Conservation (phyloP, 1,140 invertebrate genomes). For the Pristionchus pacificus region DNA sequence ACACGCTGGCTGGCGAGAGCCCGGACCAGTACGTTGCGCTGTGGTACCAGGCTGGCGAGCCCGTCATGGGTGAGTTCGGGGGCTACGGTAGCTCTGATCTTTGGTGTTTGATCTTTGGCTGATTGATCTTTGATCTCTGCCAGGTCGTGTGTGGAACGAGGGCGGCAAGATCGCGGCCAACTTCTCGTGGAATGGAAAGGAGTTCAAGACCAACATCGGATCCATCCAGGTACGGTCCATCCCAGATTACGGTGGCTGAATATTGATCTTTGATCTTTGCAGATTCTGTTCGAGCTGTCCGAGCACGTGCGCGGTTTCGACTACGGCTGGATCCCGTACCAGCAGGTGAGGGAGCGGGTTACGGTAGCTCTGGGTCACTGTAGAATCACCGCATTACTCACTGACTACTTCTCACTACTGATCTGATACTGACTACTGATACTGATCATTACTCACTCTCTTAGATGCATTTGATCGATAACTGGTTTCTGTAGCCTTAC, state of each 20-base stretch:
- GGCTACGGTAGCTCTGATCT: too few relatives aligned
- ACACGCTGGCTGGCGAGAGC: constrained; percentile 37
- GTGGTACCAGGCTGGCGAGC: constrained; percentile 46
- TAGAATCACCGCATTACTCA: too few relatives aligned
- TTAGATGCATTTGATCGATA: too few relatives aligned
- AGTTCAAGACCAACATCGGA: constrained; percentile 40
- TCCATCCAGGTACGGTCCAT: constrained; percentile 31
- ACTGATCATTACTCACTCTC: too few relatives aligned
- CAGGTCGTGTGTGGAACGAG: too few relatives aligned
- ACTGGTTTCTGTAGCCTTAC: too few relatives aligned
- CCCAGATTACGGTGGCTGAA: not conserved
- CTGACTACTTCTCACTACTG: too few relatives aligned
- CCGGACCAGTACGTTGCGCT: constrained; percentile 46
- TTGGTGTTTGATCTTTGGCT: not conserved
- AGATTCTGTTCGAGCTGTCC: constrained; percentile 40
- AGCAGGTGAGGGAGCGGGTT: constrained; percentile 13
- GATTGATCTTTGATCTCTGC: not conserved
- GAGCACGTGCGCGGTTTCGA: constrained; percentile 47
- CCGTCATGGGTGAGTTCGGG: constrained; percentile 46
- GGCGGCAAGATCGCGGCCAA: constrained; percentile 40
- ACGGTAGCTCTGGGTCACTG: too few relatives aligned
- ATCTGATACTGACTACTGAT: too few relatives aligned
- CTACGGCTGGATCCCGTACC: constrained; percentile 43
- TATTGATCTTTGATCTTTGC: not conserved
- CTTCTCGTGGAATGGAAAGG: constrained; percentile 34